Evolutionary conservation across 1,140 invertebrate species (phyloP).

Genomic region (Notospermus geniculatus): DNA sequence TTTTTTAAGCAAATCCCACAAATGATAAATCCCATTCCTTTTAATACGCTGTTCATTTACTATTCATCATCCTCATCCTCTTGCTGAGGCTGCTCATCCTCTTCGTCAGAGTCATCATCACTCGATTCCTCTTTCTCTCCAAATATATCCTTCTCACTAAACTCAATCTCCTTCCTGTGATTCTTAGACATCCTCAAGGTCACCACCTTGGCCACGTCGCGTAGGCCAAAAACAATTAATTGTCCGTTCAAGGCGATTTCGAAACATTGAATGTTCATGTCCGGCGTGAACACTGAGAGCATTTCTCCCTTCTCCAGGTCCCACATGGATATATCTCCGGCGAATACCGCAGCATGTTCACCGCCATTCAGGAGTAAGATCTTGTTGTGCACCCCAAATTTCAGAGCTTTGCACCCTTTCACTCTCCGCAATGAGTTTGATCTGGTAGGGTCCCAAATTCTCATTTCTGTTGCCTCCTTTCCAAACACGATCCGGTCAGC

Average conservation of each 20-base stretch:
- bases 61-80: too few species aligned
- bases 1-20: too few species aligned
- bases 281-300: conserved; percentile 75
- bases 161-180: conserved; percentile 23
- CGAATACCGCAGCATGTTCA: conserved; percentile 41
- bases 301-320: conserved; percentile 62
- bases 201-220: conserved; percentile 60
- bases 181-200: conserved; percentile 57
- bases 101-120: conserved; percentile 33
- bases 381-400: conserved; percentile 37
- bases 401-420: conserved; percentile 35
- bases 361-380: conserved; percentile 45
- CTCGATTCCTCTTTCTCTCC: conserved; percentile 39
- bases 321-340: conserved; percentile 52
- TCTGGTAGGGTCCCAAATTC: conserved; percentile 47
- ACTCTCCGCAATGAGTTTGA: conserved; percentile 31
- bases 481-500: conserved; percentile 46
- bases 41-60: too few species aligned
- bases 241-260: conserved; percentile 72
- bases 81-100: not conserved
- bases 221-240: conserved; percentile 66
- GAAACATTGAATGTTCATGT: conserved; percentile 71
- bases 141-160: conserved; percentile 36
- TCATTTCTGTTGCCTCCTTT: conserved; percentile 40
- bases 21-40: too few species aligned